phyloP scores from a whole-genome alignment of 2,888 invertebrate genomes.

The Artemia sinica region DNA sequence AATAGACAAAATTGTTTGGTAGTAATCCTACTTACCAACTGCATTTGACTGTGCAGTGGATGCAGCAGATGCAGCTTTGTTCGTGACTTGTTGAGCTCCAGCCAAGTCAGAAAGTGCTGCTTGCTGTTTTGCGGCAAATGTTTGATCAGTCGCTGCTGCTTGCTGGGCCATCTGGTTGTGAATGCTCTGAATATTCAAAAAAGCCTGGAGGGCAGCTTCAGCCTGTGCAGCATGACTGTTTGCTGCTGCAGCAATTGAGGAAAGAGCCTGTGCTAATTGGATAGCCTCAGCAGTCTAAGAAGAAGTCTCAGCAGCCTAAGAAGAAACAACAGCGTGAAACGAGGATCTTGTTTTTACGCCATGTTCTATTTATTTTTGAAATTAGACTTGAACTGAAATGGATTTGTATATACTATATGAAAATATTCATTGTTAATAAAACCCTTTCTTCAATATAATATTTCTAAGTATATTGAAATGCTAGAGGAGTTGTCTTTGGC shows the following conservation, averaged over 20 bases:
- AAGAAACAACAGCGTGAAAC: neutral
- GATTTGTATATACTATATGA: no score
- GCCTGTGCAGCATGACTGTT: constrained; percentile 26
- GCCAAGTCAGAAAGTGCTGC: constrained; percentile 26
- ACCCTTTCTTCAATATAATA: no score
- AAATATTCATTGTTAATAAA: no score
- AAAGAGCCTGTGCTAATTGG: constrained; percentile 26
- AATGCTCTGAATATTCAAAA: constrained; percentile 25
- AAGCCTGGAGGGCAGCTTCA: constrained; percentile 26
- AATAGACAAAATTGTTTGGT: no score
- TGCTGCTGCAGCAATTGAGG: constrained; percentile 25
- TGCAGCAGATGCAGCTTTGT: constrained; percentile 25
- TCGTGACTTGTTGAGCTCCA: constrained; percentile 25
- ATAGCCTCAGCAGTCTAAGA: no score
- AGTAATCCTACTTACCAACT: neutral
- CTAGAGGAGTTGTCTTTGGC: no score
- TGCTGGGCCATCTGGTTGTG: constrained; percentile 27
- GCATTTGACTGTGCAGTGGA: constrained; percentile 26
- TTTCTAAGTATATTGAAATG: no score
- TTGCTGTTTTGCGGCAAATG: constrained; percentile 26
- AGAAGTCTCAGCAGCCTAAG: constrained; percentile 25
- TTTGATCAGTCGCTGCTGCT: constrained; percentile 27
- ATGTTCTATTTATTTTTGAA: no score
- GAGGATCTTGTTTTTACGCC: no score
- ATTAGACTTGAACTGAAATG: no score